A percentile compares a stretch with the other conserved stretches of the same genome.
phyloP scores from a whole-genome alignment of 2,888 invertebrate genomes.

The Troides oblongomaculatus region DNA sequence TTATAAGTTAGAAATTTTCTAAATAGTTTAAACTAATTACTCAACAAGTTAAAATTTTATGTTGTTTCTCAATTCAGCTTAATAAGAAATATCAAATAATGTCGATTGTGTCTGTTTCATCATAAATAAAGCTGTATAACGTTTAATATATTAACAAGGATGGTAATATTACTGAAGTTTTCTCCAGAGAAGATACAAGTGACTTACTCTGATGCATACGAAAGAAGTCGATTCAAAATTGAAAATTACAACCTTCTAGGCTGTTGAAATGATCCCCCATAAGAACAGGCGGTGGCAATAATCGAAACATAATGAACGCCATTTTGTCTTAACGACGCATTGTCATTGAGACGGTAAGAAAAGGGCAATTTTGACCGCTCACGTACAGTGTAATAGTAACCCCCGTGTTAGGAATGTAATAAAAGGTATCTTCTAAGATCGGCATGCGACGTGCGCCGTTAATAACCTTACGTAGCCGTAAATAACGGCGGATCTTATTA shows the following conservation, averaged over 20 bases:
- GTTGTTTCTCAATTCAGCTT: background rate
- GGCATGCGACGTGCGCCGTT: constrained; percentile 48
- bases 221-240: constrained; percentile 23
- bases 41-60: background rate
- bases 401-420: constrained; percentile 62
- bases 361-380: constrained; percentile 57
- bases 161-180: constrained; percentile 7
- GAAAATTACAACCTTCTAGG: constrained; percentile 11
- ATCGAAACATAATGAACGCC: constrained; percentile 37
- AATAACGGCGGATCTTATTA: constrained; percentile 29
- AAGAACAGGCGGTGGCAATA: constrained; percentile 36
- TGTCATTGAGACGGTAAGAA: constrained; percentile 56
- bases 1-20: background rate
- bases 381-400: constrained; percentile 54
- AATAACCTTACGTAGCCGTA: constrained; percentile 30
- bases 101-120: background rate
- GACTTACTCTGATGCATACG: constrained; percentile 16
- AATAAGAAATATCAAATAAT: no score
- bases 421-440: constrained; percentile 60
- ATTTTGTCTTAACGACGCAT: constrained; percentile 65
- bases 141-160: background rate
- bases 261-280: constrained; percentile 14
- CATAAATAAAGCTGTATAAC: background rate
- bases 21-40: background rate
- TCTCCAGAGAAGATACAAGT: background rate